Conservation (phyloP, 2,113 vertebrate species). For the Channa maculata region DNA sequence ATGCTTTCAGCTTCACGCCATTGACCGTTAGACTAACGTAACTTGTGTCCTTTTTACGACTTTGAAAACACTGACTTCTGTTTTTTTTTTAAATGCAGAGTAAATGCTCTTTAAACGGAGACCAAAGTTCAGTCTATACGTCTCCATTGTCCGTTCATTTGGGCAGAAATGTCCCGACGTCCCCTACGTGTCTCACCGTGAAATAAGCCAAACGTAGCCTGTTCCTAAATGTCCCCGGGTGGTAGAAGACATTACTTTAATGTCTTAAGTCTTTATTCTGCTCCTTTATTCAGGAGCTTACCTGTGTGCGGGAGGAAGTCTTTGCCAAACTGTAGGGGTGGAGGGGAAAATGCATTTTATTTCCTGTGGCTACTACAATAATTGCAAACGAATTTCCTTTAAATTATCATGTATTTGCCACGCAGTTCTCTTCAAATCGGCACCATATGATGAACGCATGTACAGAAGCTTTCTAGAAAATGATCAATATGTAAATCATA, state of each 20-base stretch:
- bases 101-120: background rate
- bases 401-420: too few species aligned
- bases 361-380: too few species aligned
- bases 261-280: too few species aligned
- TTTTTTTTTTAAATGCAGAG: background rate
- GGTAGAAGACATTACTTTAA: too few species aligned
- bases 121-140: conserved; percentile 9
- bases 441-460: fast-evolving
- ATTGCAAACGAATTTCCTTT: too few species aligned
- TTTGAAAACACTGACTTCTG: background rate
- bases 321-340: background rate
- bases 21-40: background rate
- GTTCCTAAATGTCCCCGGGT: too few species aligned
- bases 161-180: background rate
- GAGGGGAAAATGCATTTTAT: too few species aligned
- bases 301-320: background rate
- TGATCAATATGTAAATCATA: background rate
- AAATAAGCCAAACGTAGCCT: background rate
- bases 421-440: background rate
- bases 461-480: background rate
- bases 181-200: background rate
- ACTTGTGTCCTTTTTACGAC: fast-evolving
- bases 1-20: too few species aligned
- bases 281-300: background rate
- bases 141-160: background rate